Conservation (phyloP, 2,797 vertebrate genomes). For the Phoeniculus purpureus region DNA sequence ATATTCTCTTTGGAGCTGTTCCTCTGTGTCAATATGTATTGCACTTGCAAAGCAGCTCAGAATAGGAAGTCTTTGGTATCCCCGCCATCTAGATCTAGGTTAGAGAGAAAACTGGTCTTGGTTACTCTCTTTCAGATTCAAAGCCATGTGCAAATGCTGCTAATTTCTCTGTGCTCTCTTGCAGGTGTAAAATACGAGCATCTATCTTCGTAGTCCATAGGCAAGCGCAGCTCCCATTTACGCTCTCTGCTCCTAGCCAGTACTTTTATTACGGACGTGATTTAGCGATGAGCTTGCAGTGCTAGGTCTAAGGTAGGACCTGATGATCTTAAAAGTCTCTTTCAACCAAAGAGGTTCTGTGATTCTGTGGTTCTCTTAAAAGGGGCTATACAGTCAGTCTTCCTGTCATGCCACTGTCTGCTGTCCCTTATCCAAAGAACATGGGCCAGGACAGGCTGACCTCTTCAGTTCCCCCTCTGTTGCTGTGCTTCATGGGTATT, state of each 20-base stretch:
- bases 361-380: not conserved
- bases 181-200: not conserved
- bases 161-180: not conserved
- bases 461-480: not conserved
- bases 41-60: not conserved
- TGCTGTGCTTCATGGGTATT: not conserved
- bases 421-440: not conserved
- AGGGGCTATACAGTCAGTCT: not conserved
- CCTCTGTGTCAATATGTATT: not conserved
- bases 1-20: not conserved
- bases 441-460: rapidly evolving
- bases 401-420: not conserved
- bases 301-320: too few relatives aligned
- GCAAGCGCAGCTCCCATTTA: not conserved
- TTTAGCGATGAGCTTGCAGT: too few relatives aligned
- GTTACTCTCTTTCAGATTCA: not conserved
- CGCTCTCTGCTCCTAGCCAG: not conserved
- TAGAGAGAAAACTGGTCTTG: not conserved
- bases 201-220: not conserved
- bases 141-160: not conserved
- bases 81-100: rapidly evolving
- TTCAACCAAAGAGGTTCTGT: too few relatives aligned
- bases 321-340: too few relatives aligned
- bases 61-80: not conserved
- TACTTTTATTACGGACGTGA: not conserved